Evolutionary conservation across 2,888 invertebrate genomes (phyloP), one percentile per base, ranked within the genome.

Genomic region (Falcaria lacertinaria): DNA sequence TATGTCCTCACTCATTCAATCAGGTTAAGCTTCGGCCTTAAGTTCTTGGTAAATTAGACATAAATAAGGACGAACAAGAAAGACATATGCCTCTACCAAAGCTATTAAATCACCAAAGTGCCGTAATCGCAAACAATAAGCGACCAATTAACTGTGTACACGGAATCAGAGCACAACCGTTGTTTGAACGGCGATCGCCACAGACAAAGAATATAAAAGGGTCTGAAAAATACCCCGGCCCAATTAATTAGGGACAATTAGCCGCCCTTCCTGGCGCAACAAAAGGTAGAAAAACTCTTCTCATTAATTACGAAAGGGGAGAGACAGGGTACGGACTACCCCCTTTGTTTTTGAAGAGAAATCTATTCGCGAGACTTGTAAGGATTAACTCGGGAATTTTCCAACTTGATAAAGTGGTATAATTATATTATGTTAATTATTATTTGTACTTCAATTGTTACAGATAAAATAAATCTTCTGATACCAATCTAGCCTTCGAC

Each of bases 231-330:
- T 78, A 83, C 80, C 73, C 75, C 61, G 69, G 73, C 71, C 76
- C 83, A 85, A 87, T 87, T 86, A 87, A 86, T 86, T 86, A 84
- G 78, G 76, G 80, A 86, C 86, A 86, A 87, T 87, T 87, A 87
- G 83, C 84, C 71, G 71, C 78, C 85, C 84, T 82, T 80, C 77
- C 78, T 63, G 64, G 60, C 60, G 69, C 71, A 80, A 85, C 86
- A 85, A 86, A 86, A 85, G 87, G 85, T 84, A 75, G 81, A 85
- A 86, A 86, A 87, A 86, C 80, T 85, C 82, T 65, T 60, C 75
- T 78, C 80, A 85, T 86, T 86, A 86, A 87, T 86, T 84, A 84
- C 69, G 67, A 52, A 63, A 65, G 64, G 72, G 69, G 57, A 54
- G 58, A 65, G 59, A 67, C 49, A 49, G 64, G 71, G 71, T 66